Percentiles rank a stretch among this genome's conserved stretches.
These are phyloP conservation scores for Eriocheir sinensis DNA, from an alignment of 1,140 invertebrate genomes.

Conservation along the genomic window DNA sequence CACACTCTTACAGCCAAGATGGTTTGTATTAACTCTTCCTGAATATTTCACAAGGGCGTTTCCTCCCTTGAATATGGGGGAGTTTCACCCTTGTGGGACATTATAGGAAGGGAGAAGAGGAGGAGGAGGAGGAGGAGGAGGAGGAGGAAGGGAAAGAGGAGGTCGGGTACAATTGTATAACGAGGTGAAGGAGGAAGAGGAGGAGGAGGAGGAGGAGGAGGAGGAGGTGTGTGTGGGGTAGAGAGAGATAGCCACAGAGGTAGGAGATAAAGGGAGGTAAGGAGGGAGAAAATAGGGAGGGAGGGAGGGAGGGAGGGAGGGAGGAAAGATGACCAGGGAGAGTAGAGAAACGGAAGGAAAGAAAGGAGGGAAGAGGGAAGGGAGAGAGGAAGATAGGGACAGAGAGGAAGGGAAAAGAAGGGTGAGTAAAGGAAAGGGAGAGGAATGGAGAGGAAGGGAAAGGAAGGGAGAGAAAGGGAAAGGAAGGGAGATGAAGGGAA, in stretches of 20 bases:
- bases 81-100: too few species aligned
- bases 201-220: too few species aligned
- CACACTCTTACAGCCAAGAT: too few species aligned
- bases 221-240: not conserved
- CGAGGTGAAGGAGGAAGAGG: too few species aligned
- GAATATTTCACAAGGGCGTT: too few species aligned
- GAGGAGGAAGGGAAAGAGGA: too few species aligned
- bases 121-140: too few species aligned
- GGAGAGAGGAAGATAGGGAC: not conserved
- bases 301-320: not conserved
- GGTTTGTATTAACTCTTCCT: too few species aligned
- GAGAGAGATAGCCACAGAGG: not conserved
- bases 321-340: not conserved
- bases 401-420: not conserved
- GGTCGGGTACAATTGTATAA: too few species aligned
- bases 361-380: not conserved
- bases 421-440: not conserved
- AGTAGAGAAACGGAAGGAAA: not conserved
- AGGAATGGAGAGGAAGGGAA: not conserved
- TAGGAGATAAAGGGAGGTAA: not conserved
- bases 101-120: too few species aligned
- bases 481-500: not conserved
- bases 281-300: not conserved
- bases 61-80: too few species aligned
- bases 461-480: not conserved